phyloP scores from a whole-genome alignment of 1,140 invertebrate genomes.

The Philotrypesis tridentata region DNA sequence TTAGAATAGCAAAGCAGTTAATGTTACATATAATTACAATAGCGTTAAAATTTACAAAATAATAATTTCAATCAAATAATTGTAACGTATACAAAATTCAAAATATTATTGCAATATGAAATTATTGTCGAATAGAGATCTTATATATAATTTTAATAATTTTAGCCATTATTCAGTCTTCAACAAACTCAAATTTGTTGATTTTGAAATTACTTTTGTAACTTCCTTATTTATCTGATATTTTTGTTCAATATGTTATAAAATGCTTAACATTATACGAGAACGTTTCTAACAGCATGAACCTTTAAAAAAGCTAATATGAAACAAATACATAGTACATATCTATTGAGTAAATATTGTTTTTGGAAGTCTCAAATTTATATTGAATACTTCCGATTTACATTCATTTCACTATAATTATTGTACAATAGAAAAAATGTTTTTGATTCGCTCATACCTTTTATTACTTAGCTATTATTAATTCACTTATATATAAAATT shows the following conservation, averaged over 20 bases:
- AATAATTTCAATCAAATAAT: not conserved
- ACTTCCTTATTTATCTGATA: not conserved
- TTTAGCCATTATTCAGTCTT: constrained; percentile 43
- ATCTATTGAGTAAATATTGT: not conserved
- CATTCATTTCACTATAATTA: not conserved
- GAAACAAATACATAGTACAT: not conserved
- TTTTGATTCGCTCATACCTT: too few species aligned
- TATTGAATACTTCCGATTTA: not conserved
- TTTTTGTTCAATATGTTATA: not conserved
- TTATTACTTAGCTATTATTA: not conserved
- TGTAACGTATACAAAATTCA: not conserved
- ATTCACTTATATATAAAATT: not conserved
- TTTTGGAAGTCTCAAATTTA: not conserved
- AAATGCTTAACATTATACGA: not conserved
- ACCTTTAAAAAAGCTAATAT: not conserved
- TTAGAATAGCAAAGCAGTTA: not conserved
- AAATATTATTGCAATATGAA: constrained; percentile 18
- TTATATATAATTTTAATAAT: constrained; percentile 22
- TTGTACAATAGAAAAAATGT: too few species aligned
- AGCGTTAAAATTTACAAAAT: not conserved
- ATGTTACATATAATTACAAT: not conserved
- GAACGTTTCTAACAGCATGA: not conserved
- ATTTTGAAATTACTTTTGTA: not conserved
- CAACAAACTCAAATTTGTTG: constrained; percentile 37
- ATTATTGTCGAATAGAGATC: constrained; percentile 47